Percentiles rank a stretch among this genome's conserved stretches.
Conservation (phyloP, 2,113 vertebrate species). For the Antechinus flavipes region DNA sequence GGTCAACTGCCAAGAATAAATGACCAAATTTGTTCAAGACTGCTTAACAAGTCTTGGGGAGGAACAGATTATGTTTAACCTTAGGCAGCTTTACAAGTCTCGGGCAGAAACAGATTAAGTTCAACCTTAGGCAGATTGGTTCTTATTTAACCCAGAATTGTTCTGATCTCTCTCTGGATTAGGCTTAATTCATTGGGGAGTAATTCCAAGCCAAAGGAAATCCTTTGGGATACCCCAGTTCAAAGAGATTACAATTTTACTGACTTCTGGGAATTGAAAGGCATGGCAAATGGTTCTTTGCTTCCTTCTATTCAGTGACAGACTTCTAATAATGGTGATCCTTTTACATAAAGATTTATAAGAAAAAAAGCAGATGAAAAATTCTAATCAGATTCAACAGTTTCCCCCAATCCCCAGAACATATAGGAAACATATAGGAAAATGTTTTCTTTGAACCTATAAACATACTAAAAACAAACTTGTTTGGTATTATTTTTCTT, state of each 20-base stretch:
- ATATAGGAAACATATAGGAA: background rate
- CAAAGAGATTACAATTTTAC: background rate
- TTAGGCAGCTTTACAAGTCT: background rate
- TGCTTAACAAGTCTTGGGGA: background rate
- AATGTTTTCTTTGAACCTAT: background rate
- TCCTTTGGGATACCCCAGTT: background rate
- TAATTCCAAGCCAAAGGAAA: constrained; percentile 13
- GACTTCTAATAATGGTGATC: background rate
- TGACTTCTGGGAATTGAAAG: background rate
- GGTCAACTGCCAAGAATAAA: background rate
- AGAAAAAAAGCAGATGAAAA: background rate
- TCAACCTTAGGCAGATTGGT: background rate
- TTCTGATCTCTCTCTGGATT: background rate
- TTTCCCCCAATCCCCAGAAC: background rate
- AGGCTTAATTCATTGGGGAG: background rate
- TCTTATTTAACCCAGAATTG: background rate
- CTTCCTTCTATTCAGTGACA: background rate
- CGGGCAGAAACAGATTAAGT: background rate
- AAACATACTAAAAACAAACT: background rate
- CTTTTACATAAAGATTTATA: background rate
- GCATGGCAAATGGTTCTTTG: background rate
- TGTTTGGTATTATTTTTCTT: background rate
- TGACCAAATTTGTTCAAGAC: background rate
- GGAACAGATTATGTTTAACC: background rate
- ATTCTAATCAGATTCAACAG: background rate